Percentiles rank a stretch among this genome's conserved stretches.
These are phyloP conservation scores for Butorides virescens DNA, from an alignment of 2,113 vertebrate genomes.

Conservation along the genomic window DNA sequence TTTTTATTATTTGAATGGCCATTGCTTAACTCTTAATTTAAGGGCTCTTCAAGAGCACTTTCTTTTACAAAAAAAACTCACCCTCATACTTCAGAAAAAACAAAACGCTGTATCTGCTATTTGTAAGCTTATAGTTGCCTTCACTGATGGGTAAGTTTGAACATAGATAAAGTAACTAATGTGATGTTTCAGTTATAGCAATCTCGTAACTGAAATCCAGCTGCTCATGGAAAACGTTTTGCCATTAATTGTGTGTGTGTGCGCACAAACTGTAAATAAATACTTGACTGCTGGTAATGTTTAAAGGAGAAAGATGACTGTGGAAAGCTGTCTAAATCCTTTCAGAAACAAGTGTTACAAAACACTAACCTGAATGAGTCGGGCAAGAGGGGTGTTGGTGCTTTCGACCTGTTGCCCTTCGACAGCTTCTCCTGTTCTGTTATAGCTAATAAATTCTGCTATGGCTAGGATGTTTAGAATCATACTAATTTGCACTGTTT, in stretches of 20 bases:
- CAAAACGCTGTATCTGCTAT: constrained; percentile 20
- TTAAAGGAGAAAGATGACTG: neutral
- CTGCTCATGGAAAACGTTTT: constrained; percentile 34
- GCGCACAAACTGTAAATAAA: constrained; percentile 52
- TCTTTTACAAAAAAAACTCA: neutral
- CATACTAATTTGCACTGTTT: constrained; percentile 62
- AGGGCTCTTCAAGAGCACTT: constrained; percentile 45
- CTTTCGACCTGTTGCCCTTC: neutral
- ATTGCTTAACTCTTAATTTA: constrained; percentile 32
- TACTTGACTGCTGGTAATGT: constrained; percentile 45
- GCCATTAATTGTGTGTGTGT: constrained; percentile 45
- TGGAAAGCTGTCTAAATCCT: constrained; percentile 18
- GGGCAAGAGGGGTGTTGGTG: neutral
- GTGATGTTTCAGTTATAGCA: constrained; percentile 46
- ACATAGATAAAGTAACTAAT: neutral
- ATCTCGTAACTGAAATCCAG: constrained; percentile 35
- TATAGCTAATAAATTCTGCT: constrained; percentile 30
- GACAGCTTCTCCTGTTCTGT: constrained; percentile 37
- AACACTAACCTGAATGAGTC: neutral
- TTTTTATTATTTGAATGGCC: constrained; percentile 38
- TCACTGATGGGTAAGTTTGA: neutral
- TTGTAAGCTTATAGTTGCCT: constrained; percentile 38
- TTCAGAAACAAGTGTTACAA: neutral
- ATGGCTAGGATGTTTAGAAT: constrained; percentile 50
- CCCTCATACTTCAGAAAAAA: neutral